Evolutionary conservation across 2,113 vertebrate species (phyloP).

Genomic region (Rhinolophus sinicus): DNA sequence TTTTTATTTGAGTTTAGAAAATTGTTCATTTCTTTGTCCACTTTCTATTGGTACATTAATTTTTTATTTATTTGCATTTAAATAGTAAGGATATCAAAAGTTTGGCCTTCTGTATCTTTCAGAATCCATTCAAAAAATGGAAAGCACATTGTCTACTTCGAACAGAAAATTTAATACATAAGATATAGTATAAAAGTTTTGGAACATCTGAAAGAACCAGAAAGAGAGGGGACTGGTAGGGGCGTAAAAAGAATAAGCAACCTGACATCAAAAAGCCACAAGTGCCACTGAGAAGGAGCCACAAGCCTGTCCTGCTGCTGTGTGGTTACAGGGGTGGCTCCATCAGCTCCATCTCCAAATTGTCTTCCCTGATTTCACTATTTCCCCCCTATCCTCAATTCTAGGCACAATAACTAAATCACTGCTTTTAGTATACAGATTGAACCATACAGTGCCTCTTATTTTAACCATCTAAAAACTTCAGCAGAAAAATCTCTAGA

Average conservation of each 20-base stretch:
- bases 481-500: not conserved
- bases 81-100: not conserved
- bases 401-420: not conserved
- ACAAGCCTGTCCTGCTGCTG: rapidly evolving
- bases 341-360: not conserved
- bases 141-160: not conserved
- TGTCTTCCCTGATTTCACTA: not conserved
- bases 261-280: not conserved
- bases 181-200: not conserved
- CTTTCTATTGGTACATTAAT: not conserved
- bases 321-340: rapidly evolving
- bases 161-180: not conserved
- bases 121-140: not conserved
- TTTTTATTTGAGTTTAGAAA: conserved; percentile 25
- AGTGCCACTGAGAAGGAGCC: not conserved
- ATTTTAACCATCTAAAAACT: not conserved
- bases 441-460: not conserved
- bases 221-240: not conserved
- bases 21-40: not conserved
- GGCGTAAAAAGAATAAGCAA: not conserved
- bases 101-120: not conserved
- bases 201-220: not conserved
- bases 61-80: conserved; percentile 38
- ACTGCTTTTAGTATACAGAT: not conserved
- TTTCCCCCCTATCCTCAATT: not conserved